phyloP scores from a whole-genome alignment of 2,113 vertebrate species.

The Lipotes vexillifer region DNA sequence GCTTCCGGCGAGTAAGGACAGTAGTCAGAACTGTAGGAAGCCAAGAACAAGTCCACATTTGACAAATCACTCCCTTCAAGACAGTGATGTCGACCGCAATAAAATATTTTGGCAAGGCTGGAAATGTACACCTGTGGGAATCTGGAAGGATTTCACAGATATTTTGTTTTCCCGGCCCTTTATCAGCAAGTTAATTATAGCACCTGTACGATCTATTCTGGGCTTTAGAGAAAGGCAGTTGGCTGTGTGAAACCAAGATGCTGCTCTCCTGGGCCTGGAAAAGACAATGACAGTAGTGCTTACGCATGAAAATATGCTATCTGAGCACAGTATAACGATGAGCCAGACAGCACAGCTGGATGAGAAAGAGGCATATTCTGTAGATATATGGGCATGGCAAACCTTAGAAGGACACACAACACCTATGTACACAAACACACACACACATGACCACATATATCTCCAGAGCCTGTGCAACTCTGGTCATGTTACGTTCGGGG shows the following conservation, averaged over 20 bases:
- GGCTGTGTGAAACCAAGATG: slow-evolving; percentile 20
- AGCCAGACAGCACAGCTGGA: neutral
- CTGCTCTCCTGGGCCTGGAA: neutral
- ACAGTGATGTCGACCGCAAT: slow-evolving; percentile 49
- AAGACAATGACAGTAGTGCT: neutral
- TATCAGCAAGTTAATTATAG: slow-evolving; percentile 65
- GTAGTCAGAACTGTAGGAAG: slow-evolving; percentile 40
- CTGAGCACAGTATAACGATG: neutral
- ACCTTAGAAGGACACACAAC: neutral
- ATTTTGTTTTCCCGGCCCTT: slow-evolving; percentile 54
- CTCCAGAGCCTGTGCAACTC: neutral
- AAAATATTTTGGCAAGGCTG: slow-evolving; percentile 42
- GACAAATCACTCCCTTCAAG: slow-evolving; percentile 59
- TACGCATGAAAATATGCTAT: neutral
- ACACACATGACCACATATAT: fast-evolving
- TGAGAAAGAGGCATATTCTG: neutral
- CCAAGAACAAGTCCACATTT: slow-evolving; percentile 49
- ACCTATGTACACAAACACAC: fast-evolving
- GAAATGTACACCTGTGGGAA: slow-evolving; percentile 59
- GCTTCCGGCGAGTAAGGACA: slow-evolving; percentile 51
- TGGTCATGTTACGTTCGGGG: neutral
- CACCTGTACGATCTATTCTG: slow-evolving; percentile 27
- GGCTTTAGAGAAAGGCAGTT: slow-evolving; percentile 4
- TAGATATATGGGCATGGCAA: fast-evolving
- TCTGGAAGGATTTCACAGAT: slow-evolving; percentile 49